phyloP scores from a whole-genome alignment of 2,888 invertebrate species.

The Chelonus formosanus region DNA sequence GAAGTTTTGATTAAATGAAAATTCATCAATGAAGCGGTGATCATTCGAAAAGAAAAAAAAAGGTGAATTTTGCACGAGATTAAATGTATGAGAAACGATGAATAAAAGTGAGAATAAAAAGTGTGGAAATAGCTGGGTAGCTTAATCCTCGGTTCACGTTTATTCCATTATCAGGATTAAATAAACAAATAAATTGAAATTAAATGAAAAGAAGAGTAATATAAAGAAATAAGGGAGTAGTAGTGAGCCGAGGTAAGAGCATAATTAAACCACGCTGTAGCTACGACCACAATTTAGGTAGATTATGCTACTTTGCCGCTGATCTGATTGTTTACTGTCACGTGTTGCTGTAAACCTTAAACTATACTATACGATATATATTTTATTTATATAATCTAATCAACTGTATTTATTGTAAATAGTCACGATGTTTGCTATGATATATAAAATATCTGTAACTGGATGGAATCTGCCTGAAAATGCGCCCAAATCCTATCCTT shows the following conservation, averaged over 20 bases:
- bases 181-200: conserved; percentile 23
- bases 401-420: conserved; percentile 64
- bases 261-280: conserved; percentile 56
- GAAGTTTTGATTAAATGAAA: no score
- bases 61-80: not conserved
- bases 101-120: conserved; percentile 6
- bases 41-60: not conserved
- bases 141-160: conserved; percentile 38
- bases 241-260: conserved; percentile 32
- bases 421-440: conserved; percentile 64
- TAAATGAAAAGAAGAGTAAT: conserved; percentile 32
- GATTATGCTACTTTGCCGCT: conserved; percentile 63
- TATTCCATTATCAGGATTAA: conserved; percentile 36
- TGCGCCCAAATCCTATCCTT: conserved; percentile 28
- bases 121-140: conserved; percentile 17
- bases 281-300: conserved; percentile 63
- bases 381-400: conserved; percentile 62
- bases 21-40: not conserved
- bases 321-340: conserved; percentile 64
- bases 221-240: conserved; percentile 33
- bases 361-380: conserved; percentile 60
- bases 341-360: conserved; percentile 62
- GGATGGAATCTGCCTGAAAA: conserved; percentile 55
- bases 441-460: conserved; percentile 63
- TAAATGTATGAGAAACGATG: not conserved